phyloP scores from a whole-genome alignment of 2,113 vertebrate species.

The Tyrannus savana region DNA sequence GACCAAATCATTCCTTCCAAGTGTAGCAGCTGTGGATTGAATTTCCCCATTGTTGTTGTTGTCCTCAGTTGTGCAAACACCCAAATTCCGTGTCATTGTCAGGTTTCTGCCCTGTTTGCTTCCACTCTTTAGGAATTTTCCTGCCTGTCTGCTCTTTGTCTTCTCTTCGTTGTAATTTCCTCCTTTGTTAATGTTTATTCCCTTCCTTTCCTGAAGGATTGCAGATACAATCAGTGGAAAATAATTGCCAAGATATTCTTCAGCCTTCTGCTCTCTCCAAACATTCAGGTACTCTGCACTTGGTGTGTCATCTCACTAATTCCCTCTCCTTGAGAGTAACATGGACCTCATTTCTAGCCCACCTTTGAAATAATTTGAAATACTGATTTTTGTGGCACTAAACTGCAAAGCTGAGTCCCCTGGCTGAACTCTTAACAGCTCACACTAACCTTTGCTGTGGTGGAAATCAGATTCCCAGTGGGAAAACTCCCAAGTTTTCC shows the following conservation, averaged over 20 bases:
- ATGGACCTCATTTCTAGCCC: background rate
- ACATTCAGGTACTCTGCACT: conserved; percentile 11
- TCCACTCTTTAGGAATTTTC: background rate
- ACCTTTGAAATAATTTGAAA: background rate
- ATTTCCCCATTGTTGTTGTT: background rate
- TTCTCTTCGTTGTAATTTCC: background rate
- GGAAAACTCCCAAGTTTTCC: background rate
- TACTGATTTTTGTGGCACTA: background rate
- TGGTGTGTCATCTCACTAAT: background rate
- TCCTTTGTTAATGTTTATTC: background rate
- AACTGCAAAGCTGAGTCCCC: background rate
- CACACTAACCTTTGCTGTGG: background rate
- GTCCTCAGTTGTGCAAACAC: background rate
- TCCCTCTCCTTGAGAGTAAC: background rate
- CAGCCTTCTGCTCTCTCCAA: conserved; percentile 54
- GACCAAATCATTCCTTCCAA: background rate
- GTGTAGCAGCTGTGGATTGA: background rate
- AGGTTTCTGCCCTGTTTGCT: background rate
- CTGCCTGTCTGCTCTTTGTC: background rate
- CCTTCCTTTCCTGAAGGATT: conserved; percentile 36
- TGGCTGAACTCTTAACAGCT: background rate
- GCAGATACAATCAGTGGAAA: conserved; percentile 55
- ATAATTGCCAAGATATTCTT: conserved; percentile 61
- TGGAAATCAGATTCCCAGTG: background rate
- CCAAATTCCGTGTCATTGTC: background rate